Percentiles rank a stretch among this genome's conserved stretches.
Conservation (phyloP, 1,140 invertebrate genomes). For the Drosophila mayri region DNA sequence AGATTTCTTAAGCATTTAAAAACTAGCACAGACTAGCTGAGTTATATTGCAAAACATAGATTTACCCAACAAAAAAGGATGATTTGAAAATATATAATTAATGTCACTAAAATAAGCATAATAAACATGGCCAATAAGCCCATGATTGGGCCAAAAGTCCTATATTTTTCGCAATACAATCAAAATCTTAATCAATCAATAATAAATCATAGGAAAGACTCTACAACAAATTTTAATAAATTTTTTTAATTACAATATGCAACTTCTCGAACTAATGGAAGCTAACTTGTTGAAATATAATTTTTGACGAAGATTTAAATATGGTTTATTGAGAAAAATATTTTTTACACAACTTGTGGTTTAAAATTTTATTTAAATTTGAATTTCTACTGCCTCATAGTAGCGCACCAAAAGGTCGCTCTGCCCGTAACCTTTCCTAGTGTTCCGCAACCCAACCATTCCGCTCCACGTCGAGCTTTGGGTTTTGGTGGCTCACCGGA, state of each 20-base stretch:
- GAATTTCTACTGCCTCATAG: too few relatives aligned
- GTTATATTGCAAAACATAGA: background rate
- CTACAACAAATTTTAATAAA: too few relatives aligned
- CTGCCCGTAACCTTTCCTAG: conserved; percentile 8
- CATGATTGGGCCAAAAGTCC: background rate
- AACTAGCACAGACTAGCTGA: background rate
- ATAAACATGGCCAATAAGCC: too few relatives aligned
- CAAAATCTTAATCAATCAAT: background rate
- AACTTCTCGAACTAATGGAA: too few relatives aligned
- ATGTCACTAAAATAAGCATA: too few relatives aligned
- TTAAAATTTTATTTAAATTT: too few relatives aligned
- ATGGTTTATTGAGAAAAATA: too few relatives aligned
- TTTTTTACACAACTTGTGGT: too few relatives aligned
- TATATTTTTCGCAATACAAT: background rate
- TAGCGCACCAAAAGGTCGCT: conserved; percentile 15
- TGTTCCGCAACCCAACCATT: conserved; percentile 8
- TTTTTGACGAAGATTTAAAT: too few relatives aligned
- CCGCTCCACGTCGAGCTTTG: conserved; percentile 21
- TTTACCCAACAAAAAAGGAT: background rate
- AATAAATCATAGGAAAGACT: too few relatives aligned
- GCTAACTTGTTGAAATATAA: too few relatives aligned
- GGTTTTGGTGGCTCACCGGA: conserved; percentile 1
- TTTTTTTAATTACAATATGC: too few relatives aligned
- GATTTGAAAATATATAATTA: background rate
- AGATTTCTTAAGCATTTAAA: background rate